These are phyloP conservation scores for Tholera decimalis DNA, from an alignment of 2,888 invertebrate species.

Conservation along the genomic window DNA sequence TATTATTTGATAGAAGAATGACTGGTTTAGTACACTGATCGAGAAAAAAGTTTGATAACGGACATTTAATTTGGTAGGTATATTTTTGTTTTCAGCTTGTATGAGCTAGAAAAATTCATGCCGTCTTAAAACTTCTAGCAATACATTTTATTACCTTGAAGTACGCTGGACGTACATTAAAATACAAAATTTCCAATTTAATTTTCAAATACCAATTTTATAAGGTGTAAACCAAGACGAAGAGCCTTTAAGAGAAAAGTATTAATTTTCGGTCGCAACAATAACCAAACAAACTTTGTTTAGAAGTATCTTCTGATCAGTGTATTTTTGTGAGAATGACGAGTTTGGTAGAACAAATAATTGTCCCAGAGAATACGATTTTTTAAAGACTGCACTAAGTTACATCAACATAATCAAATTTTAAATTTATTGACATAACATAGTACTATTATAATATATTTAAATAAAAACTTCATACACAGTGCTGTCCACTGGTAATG, in stretches of 20 bases:
- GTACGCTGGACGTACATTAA: conserved; percentile 10
- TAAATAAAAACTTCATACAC: too few species aligned
- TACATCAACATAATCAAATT: too few species aligned
- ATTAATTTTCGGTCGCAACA: not conserved
- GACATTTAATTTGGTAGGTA: too few species aligned
- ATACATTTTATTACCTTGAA: not conserved
- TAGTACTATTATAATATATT: too few species aligned
- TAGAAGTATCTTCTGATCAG: not conserved
- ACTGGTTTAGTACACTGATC: conserved; percentile 11
- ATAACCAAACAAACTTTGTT: not conserved
- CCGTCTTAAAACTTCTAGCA: not conserved
- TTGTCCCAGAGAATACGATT: not conserved
- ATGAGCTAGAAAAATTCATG: not conserved
- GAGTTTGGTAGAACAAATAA: not conserved
- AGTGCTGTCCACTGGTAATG: too few species aligned
- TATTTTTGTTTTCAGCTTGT: not conserved
- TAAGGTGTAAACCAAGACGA: not conserved
- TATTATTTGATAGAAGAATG: conserved; percentile 7
- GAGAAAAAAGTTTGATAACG: not conserved
- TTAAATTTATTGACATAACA: too few species aligned
- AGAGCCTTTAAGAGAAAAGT: not conserved
- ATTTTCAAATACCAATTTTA: not conserved
- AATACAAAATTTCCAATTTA: not conserved
- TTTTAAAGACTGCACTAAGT: not conserved
- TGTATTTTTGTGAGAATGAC: not conserved